phyloP scores from a whole-genome alignment of 2,113 vertebrate genomes.

The Clarias magur region DNA sequence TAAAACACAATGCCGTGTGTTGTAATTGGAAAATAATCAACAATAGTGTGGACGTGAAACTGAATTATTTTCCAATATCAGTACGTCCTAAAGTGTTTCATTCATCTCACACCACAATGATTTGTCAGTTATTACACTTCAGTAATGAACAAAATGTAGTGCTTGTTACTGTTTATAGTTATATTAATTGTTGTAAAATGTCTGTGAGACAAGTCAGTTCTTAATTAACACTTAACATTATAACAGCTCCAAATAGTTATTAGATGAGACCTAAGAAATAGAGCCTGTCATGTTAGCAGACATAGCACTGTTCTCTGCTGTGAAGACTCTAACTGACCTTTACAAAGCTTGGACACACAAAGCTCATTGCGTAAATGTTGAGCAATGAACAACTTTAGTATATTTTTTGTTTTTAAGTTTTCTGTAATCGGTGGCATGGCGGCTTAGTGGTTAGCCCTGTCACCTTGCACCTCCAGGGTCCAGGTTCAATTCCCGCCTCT shows the following conservation, averaged over 20 bases:
- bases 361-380: background rate
- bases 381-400: background rate
- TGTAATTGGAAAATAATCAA: background rate
- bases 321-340: background rate
- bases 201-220: background rate
- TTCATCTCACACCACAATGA: background rate
- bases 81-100: background rate
- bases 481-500: too few relatives aligned
- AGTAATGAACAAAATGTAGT: background rate
- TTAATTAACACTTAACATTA: background rate
- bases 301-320: background rate
- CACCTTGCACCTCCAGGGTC: too few relatives aligned
- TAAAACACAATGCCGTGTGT: background rate
- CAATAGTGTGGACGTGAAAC: background rate
- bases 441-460: too few relatives aligned
- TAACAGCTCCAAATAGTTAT: background rate
- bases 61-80: constrained; percentile 1
- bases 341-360: background rate
- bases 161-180: background rate
- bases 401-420: too few relatives aligned
- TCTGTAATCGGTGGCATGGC: too few relatives aligned
- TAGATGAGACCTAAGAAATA: background rate
- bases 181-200: background rate
- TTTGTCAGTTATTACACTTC: background rate
- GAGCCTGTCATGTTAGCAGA: background rate